These are phyloP conservation scores for Fopius arisanus DNA, from an alignment of 1,140 invertebrate species.

Conservation along the genomic window DNA sequence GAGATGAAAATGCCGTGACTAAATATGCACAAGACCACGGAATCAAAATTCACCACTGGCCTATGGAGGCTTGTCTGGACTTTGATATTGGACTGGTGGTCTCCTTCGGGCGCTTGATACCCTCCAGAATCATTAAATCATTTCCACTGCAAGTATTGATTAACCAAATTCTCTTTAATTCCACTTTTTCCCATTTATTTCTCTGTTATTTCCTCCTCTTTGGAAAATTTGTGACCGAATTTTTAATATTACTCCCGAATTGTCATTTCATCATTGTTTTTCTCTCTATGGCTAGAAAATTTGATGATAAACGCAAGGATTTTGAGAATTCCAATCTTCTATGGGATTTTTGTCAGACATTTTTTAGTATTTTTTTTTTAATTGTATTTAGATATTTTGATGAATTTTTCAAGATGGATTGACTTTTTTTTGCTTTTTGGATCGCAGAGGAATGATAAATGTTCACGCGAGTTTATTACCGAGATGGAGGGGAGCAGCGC, in stretches of 20 bases:
- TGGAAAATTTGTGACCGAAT: neutral
- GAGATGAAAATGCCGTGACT: conserved; percentile 64
- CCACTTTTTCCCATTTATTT: conserved; percentile 21
- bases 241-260: too few relatives aligned
- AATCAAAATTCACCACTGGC: conserved; percentile 69
- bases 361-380: neutral
- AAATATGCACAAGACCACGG: conserved; percentile 64
- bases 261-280: too few relatives aligned
- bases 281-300: too few relatives aligned
- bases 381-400: neutral
- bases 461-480: conserved; percentile 92
- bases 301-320: too few relatives aligned
- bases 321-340: too few relatives aligned
- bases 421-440: conserved; percentile 34
- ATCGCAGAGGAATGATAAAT: conserved; percentile 91
- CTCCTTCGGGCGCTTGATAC: conserved; percentile 78
- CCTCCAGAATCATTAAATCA: conserved; percentile 68
- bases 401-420: conserved; percentile 33
- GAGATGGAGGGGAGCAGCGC: conserved; percentile 90
- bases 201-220: too few relatives aligned
- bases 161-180: too few relatives aligned
- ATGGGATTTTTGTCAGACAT: too few relatives aligned
- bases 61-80: conserved; percentile 50
- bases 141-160: conserved; percentile 71
- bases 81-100: conserved; percentile 76